These are phyloP conservation scores for Cetoscarus ocellatus DNA, from an alignment of 2,797 vertebrate species.

Conservation along the genomic window DNA sequence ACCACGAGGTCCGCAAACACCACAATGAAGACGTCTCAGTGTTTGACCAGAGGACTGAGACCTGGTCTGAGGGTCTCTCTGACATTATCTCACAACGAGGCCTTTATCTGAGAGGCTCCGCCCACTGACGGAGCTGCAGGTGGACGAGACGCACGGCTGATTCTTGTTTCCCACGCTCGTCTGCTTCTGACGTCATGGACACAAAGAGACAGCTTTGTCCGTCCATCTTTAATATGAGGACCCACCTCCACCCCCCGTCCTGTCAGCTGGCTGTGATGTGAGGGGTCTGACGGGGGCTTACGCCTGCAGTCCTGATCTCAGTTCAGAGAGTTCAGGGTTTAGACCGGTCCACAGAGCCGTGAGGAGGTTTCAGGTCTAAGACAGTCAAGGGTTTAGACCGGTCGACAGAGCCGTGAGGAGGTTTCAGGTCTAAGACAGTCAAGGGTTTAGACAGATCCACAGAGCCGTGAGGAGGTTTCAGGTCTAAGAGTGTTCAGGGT, in stretches of 20 bases:
- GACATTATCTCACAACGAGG: conserved; percentile 75
- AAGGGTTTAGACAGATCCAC: too few relatives aligned
- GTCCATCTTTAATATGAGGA: conserved; percentile 27
- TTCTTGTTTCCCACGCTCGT: conserved; percentile 33
- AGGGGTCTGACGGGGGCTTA: conserved; percentile 1
- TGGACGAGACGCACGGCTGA: conserved; percentile 53
- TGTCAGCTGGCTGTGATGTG: too few relatives aligned
- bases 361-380: too few relatives aligned
- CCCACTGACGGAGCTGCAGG: conserved; percentile 65
- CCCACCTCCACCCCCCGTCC: conserved; percentile 1
- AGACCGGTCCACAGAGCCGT: too few relatives aligned
- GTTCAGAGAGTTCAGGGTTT: too few relatives aligned
- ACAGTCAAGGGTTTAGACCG: too few relatives aligned
- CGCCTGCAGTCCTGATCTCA: conserved; percentile 16
- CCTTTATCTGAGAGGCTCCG: conserved; percentile 67
- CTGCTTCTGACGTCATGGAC: conserved; percentile 50
- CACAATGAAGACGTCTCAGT: conserved; percentile 74
- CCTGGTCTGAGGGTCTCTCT: conserved; percentile 35
- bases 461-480: too few relatives aligned
- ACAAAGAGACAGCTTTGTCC: conserved; percentile 45
- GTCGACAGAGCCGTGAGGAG: too few relatives aligned
- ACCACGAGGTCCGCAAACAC: conserved; percentile 39
- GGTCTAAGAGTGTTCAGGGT: too few relatives aligned
- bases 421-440: too few relatives aligned
- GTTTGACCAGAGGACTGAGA: conserved; percentile 1